Evolutionary conservation across 2,113 vertebrate genomes (phyloP).

Genomic region (Cottus gobio): DNA sequence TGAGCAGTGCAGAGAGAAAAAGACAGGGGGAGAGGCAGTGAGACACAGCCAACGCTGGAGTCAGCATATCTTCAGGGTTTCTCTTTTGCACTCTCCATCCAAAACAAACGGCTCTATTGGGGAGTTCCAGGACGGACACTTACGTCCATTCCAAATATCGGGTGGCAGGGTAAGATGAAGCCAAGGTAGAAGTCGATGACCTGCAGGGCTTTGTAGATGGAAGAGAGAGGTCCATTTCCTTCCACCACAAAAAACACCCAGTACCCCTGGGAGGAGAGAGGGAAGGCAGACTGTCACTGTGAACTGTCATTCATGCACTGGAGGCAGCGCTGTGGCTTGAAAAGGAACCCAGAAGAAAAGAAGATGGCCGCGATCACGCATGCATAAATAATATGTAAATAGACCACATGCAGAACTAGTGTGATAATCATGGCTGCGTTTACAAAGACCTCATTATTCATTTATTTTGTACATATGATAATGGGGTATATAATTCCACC

Average conservation of each 20-base stretch:
- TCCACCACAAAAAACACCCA: slow-evolving; percentile 78
- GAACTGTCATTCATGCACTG: slow-evolving; percentile 35
- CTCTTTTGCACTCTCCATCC: neutral
- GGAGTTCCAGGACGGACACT: slow-evolving; percentile 42
- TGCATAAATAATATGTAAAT: slow-evolving; percentile 42
- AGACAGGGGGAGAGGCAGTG: slow-evolving; percentile 1
- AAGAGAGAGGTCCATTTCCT: slow-evolving; percentile 75
- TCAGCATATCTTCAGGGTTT: neutral
- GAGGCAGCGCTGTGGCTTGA: slow-evolving; percentile 27
- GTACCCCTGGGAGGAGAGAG: slow-evolving; percentile 71
- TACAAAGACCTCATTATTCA: neutral
- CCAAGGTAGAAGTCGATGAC: slow-evolving; percentile 78
- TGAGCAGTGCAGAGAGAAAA: slow-evolving; percentile 28
- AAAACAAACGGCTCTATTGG: slow-evolving; percentile 4
- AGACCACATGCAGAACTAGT: slow-evolving; percentile 8
- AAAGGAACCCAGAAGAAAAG: slow-evolving; percentile 30
- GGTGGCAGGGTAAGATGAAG: slow-evolving; percentile 70
- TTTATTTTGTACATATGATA: slow-evolving; percentile 23
- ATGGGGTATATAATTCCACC: slow-evolving; percentile 11
- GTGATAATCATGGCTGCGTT: slow-evolving; percentile 31
- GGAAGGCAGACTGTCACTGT: slow-evolving; percentile 34
- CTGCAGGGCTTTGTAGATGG: slow-evolving; percentile 80
- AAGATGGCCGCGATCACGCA: slow-evolving; percentile 6
- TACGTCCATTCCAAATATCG: slow-evolving; percentile 76
- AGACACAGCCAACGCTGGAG: neutral